Evolutionary conservation across 2,113 vertebrate species (phyloP).

Genomic region (Redunca redunca): DNA sequence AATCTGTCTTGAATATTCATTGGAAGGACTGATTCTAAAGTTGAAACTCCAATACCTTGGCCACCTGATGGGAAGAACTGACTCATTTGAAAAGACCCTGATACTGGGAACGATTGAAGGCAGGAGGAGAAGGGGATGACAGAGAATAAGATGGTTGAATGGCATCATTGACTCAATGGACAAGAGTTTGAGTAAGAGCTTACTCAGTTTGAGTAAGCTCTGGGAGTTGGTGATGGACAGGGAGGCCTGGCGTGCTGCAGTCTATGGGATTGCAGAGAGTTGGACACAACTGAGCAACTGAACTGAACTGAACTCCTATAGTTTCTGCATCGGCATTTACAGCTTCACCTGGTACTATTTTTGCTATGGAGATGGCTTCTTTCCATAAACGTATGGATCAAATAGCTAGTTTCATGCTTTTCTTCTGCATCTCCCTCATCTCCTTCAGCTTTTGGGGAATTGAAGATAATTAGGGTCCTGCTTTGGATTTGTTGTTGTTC

Average conservation of each 20-base stretch:
- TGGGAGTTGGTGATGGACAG: neutral
- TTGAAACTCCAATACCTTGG: neutral
- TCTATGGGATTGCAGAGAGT: neutral
- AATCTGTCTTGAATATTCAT: neutral
- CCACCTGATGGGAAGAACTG: neutral
- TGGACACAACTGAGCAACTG: neutral
- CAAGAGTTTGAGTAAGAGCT: neutral
- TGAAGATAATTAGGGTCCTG: neutral
- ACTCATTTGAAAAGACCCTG: neutral
- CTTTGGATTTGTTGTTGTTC: neutral
- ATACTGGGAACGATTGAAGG: neutral
- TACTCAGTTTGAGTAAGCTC: neutral
- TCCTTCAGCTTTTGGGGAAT: neutral
- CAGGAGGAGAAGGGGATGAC: neutral
- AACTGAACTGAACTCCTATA: neutral
- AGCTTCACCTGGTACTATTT: neutral
- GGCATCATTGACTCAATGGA: neutral
- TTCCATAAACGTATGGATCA: neutral
- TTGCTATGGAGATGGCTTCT: neutral
- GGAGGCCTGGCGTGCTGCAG: accelerated
- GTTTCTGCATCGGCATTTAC: neutral
- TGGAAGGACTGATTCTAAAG: neutral
- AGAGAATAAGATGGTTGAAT: neutral
- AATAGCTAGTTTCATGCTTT: neutral
- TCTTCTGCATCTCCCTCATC: neutral